Conservation (phyloP, 2,888 invertebrate genomes). For the Andrena minutula region DNA sequence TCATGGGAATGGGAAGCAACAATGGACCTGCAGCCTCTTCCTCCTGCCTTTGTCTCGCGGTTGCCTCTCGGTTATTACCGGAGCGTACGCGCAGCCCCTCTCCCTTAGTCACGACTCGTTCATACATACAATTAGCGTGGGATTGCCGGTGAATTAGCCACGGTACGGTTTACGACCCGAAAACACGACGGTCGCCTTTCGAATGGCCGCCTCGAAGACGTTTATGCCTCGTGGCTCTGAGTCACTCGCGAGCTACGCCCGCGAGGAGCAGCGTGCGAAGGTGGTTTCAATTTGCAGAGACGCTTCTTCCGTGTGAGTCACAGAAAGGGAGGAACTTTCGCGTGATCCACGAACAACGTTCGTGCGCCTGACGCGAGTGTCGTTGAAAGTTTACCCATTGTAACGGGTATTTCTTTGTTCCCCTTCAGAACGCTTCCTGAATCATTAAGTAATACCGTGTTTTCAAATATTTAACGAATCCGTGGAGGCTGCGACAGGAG, state of each 20-base stretch:
- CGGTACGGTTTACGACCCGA: slow-evolving; percentile 60
- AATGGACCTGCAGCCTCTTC: slow-evolving; percentile 5
- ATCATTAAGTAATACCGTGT: neutral
- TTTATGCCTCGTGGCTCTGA: slow-evolving; percentile 26
- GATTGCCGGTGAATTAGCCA: slow-evolving; percentile 63
- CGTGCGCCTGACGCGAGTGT: slow-evolving; percentile 17
- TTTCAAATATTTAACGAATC: too few relatives aligned
- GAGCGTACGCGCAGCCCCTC: slow-evolving; percentile 6
- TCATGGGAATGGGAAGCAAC: slow-evolving; percentile 19
- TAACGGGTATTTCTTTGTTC: slow-evolving; percentile 6
- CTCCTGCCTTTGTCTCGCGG: neutral
- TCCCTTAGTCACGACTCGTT: slow-evolving; percentile 48
- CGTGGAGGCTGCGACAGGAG: neutral
- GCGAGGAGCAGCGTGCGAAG: slow-evolving; percentile 22
- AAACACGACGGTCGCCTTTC: slow-evolving; percentile 51
- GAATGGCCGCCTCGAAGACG: slow-evolving; percentile 50
- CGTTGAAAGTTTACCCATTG: slow-evolving; percentile 10
- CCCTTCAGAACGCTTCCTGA: neutral
- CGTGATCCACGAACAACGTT: slow-evolving; percentile 31
- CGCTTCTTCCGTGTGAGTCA: slow-evolving; percentile 15
- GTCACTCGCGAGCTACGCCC: slow-evolving; percentile 16
- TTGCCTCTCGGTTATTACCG: slow-evolving; percentile 42
- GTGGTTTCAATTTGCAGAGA: slow-evolving; percentile 12
- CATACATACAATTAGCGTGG: slow-evolving; percentile 70
- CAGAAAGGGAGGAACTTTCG: slow-evolving; percentile 32